These are phyloP conservation scores for Drosophila monieri DNA, from an alignment of 2,888 invertebrate species.

Conservation along the genomic window DNA sequence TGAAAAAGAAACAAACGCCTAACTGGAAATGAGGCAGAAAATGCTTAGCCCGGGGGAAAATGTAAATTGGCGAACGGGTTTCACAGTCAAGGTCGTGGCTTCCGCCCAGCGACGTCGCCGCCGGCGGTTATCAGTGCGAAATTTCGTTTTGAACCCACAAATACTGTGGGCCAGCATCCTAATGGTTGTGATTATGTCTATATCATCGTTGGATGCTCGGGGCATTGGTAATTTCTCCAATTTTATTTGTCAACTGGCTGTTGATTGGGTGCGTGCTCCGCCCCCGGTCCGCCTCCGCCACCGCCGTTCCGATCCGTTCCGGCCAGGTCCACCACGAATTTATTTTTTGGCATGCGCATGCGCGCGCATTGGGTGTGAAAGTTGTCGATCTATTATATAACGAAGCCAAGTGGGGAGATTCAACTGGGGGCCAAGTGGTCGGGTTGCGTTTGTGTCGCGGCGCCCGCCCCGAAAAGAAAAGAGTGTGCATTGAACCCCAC, in stretches of 20 bases:
- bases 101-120: constrained; percentile 45
- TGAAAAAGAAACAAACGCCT: constrained; percentile 21
- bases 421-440: constrained; percentile 3
- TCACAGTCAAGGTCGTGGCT: constrained; percentile 81
- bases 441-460: constrained; percentile 11
- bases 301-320: constrained; percentile 2
- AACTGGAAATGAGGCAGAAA: constrained; percentile 55
- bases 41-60: constrained; percentile 67
- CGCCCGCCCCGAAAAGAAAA: constrained; percentile 3
- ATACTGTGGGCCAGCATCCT: constrained; percentile 33
- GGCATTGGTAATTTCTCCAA: constrained; percentile 74
- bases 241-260: constrained; percentile 44
- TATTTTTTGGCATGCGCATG: constrained; percentile 46
- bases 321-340: constrained; percentile 4
- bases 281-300: not conserved
- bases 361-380: constrained; percentile 73
- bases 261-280: constrained; percentile 24
- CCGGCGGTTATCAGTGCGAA: constrained; percentile 50
- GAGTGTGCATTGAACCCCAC: constrained; percentile 74
- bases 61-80: constrained; percentile 67
- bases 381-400: constrained; percentile 78
- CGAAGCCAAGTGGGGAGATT: constrained; percentile 9
- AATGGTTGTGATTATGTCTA: constrained; percentile 60
- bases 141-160: constrained; percentile 9
- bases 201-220: constrained; percentile 60